phyloP scores from a whole-genome alignment of 2,113 vertebrate genomes.

The Arvicanthis niloticus region DNA sequence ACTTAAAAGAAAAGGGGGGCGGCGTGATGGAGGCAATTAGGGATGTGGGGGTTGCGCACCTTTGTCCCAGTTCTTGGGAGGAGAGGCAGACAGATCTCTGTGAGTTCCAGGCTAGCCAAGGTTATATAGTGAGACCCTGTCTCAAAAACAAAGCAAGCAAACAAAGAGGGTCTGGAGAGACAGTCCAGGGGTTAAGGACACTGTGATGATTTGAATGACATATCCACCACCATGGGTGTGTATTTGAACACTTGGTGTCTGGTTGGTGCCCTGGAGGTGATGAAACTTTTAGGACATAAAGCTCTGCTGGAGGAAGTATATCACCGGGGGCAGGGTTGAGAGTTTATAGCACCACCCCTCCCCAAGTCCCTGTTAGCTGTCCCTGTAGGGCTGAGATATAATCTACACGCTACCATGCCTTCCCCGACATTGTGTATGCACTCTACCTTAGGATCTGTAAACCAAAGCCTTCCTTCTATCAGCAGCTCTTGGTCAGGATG shows the following conservation, averaged over 20 bases:
- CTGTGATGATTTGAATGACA: background rate
- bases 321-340: background rate
- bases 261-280: background rate
- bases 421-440: background rate
- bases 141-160: background rate
- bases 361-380: background rate
- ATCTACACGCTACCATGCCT: too few species aligned
- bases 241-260: background rate
- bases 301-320: background rate
- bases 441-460: background rate
- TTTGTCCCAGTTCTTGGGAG: background rate
- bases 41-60: background rate
- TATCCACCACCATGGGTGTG: background rate
- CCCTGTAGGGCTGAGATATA: background rate
- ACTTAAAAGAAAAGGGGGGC: background rate
- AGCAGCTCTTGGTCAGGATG: background rate
- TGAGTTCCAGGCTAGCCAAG: background rate
- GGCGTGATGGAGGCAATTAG: too few species aligned
- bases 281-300: background rate
- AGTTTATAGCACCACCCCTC: background rate
- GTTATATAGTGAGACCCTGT: background rate
- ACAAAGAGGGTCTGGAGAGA: background rate
- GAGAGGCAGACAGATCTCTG: background rate
- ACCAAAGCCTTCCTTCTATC: background rate
- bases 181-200: background rate